Base-by-base conservation (phyloP, 2,888 invertebrate genomes). In the Eulithis testata region DNA sequence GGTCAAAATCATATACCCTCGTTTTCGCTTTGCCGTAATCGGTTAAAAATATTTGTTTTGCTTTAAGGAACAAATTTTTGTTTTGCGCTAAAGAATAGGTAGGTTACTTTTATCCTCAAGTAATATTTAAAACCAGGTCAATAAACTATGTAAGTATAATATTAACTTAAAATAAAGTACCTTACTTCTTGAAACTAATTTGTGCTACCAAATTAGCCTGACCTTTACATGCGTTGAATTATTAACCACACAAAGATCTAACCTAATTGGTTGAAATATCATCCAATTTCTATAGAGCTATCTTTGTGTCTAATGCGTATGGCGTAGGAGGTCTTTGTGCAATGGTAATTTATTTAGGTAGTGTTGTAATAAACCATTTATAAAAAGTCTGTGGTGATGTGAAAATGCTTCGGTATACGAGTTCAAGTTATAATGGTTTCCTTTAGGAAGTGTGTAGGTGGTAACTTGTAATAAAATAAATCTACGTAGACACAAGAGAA, bases 141-240 rank as follows among this genome's bases (percentile, higher is more conserved):
- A 12, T 56, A 47, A 56, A 56, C 56, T 31, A 56, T 1, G 8
- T 40, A 40, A 3, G 9, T 40, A 40, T 6, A 40, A 31, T 31
- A 5, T 31, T 31, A 5, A 31, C 27, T 54, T 7, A 31, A 31
- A 44, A 44, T 7, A 31, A 47, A 58, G 12, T 47, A 14, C 27
- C 43, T 40, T 40, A 40, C 40, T 40, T 40, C 8, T 40, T 8
- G 9, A 21, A 40, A 40, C 40, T 40, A 8, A 50, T 43, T 51
- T 58, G 9, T n/a, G 0, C 31, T 14, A 31, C 63, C 36, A 63
- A 62, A 58, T 62, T 62, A 62, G 14, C 61, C 37, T 66, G 65
- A 66, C 61, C 65, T 66, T 62, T 66, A 58, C 58, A 61, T 44
- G 49, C 37, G 11, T 54, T 50, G 58, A 61, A 66, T 66, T 66